Evolutionary conservation across 2,113 vertebrate genomes (phyloP), one percentile per base, ranked within the genome.

Genomic region (Hymenochirus boettgeri): DNA sequence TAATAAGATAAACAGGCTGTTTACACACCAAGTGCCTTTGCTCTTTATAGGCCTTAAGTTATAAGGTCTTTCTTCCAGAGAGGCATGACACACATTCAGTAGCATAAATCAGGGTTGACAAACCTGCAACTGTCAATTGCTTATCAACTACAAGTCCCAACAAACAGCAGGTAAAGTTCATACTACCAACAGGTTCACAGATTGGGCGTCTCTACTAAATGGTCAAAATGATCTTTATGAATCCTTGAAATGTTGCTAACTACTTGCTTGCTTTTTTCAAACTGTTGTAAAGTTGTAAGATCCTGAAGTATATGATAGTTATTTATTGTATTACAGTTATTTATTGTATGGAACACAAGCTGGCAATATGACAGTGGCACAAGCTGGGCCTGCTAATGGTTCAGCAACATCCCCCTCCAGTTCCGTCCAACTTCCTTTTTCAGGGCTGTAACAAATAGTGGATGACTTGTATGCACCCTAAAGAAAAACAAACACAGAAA

Each of bases 391-490:
- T 1, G 96, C 96, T 33, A 99, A 83, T 3, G 96, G 96, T 80
- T 99, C 96, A 0, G 96, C 96, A 71, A 99, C 96, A 9, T 99
- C 96, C 46, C 96, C 96, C 79, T 99, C 96, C 27, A 99, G 82
- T 82, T 99, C 96, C 72, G 91, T 99, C 96, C 96, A 99, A 57
- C 86, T 91, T 70, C 88, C 94, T 74, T 98, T 99, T 78, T 99
- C 96, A 61, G 96, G 95, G 80, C 93, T 97, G 59, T 98, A 99
- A 84, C 95, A 98, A 85, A 99, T 98, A 62, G 96, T 99, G 10
- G 96, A 98, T 45, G 96, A 99, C 83, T 99, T 99, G 81, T 99
- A 99, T 57, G 96, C 96, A 24, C 96, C 96, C 96, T 99, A 84
- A 7, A 85, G 2, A 77, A 33, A 85, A 69, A 3, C 76, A n/a